These are phyloP conservation scores for Myotis daubentonii DNA, from an alignment of 2,797 vertebrate species.

Conservation along the genomic window DNA sequence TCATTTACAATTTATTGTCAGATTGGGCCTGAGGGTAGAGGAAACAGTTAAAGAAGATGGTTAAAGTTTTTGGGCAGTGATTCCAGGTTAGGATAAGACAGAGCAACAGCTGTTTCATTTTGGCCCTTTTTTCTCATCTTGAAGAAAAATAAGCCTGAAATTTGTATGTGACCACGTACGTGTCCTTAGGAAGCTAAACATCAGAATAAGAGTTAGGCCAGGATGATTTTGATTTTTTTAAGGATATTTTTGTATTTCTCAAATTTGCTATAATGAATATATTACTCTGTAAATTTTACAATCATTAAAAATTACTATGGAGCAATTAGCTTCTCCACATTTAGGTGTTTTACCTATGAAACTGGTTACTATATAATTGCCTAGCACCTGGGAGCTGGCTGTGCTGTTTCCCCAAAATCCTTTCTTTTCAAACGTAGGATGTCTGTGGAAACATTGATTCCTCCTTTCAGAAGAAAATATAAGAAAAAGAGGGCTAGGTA, in stretches of 20 bases:
- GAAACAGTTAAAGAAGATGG: neutral
- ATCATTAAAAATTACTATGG: neutral
- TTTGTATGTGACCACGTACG: neutral
- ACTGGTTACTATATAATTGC: neutral
- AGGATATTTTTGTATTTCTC: neutral
- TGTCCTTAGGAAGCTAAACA: neutral
- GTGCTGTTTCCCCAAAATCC: neutral
- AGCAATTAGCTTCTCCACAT: neutral
- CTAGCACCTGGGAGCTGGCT: neutral
- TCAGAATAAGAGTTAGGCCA: neutral
- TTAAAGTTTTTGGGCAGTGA: neutral
- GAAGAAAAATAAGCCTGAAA: constrained; percentile 11
- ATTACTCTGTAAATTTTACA: constrained; percentile 24
- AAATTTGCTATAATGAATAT: neutral
- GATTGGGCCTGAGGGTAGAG: neutral
- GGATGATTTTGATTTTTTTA: neutral
- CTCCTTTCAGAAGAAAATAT: neutral
- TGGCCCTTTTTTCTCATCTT: neutral
- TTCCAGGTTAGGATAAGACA: neutral
- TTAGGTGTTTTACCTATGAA: constrained; percentile 6
- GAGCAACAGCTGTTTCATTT: constrained; percentile 12
- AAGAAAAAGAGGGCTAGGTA: neutral
- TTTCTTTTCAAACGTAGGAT: constrained; percentile 46
- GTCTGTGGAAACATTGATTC: neutral
- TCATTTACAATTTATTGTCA: neutral